These are phyloP conservation scores for Drosophila paranaensis DNA, from an alignment of 2,888 invertebrate genomes.

Conservation along the genomic window DNA sequence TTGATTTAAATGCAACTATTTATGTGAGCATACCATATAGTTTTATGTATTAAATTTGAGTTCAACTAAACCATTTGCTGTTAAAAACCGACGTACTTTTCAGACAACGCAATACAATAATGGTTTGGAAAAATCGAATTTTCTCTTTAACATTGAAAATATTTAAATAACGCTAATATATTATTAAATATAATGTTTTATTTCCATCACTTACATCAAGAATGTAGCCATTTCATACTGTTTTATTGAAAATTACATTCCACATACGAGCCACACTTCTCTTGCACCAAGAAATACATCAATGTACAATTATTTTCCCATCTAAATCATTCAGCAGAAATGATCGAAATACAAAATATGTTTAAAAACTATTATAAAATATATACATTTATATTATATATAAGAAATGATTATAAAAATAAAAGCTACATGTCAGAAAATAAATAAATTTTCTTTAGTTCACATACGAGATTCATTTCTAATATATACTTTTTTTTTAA, in stretches of 20 bases:
- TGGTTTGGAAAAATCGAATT: constrained; percentile 2
- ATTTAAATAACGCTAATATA: not conserved
- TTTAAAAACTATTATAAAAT: not conserved
- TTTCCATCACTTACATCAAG: not conserved
- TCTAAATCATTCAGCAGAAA: not conserved
- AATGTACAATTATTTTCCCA: too few species aligned
- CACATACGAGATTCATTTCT: too few species aligned
- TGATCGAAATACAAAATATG: not conserved
- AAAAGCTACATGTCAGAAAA: too few species aligned
- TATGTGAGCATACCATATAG: not conserved
- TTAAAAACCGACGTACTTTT: not conserved
- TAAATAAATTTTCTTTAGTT: too few species aligned
- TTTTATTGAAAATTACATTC: not conserved
- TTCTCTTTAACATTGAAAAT: not conserved
- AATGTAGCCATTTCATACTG: not conserved
- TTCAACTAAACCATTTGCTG: constrained; percentile 4
- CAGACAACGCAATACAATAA: not conserved
- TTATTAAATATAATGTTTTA: not conserved
- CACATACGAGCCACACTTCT: not conserved
- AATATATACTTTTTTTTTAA: too few species aligned
- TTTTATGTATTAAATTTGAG: constrained; percentile 3
- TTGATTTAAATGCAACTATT: not conserved
- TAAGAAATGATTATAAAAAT: too few species aligned
- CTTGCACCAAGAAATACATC: too few species aligned
- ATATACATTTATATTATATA: too few species aligned